A percentile compares a stretch with the other conserved stretches of the same genome.
Evolutionary conservation across 2,888 invertebrate genomes (phyloP).

Genomic region (Morpho deidamia): DNA sequence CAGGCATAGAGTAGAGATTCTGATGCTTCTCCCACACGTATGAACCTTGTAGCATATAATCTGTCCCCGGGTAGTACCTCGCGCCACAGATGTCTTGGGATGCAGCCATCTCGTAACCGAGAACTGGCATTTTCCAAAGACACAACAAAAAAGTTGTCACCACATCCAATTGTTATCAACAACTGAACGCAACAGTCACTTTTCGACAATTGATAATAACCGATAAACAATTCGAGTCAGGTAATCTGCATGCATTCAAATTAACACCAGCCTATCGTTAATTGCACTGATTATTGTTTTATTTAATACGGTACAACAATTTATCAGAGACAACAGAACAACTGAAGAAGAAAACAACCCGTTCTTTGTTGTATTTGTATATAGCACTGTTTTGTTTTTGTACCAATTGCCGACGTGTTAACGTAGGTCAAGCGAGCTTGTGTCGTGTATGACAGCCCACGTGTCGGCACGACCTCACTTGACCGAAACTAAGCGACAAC

Average conservation of each 20-base stretch:
- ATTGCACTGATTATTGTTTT: no score
- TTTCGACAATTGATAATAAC: conserved; percentile 33
- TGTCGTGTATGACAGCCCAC: conserved; percentile 20
- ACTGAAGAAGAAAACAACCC: no score
- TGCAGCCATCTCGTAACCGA: conserved; percentile 58
- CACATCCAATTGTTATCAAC: conserved; percentile 42
- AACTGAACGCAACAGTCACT: conserved; percentile 35
- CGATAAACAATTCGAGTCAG: conserved; percentile 35
- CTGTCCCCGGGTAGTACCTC: conserved; percentile 45
- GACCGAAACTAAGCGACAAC: conserved; percentile 42
- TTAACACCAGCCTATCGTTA: not conserved
- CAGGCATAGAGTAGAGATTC: conserved; percentile 40
- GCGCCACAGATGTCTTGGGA: conserved; percentile 56
- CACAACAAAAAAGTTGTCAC: conserved; percentile 27
- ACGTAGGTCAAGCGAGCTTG: conserved; percentile 37
- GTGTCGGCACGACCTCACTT: conserved; percentile 47
- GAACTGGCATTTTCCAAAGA: conserved; percentile 61
- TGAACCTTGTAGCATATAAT: conserved; percentile 46
- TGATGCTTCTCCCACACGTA: conserved; percentile 56
- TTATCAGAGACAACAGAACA: no score
- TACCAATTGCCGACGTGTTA: conserved; percentile 33
- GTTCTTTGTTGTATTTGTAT: not conserved
- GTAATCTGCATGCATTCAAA: conserved; percentile 41
- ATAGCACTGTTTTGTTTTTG: conserved; percentile 27
- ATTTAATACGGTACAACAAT: no score